A percentile compares a stretch with the other conserved stretches of the same genome.
Evolutionary conservation across 1,140 invertebrate genomes (phyloP).

Genomic region (Drosophila albomicans): DNA sequence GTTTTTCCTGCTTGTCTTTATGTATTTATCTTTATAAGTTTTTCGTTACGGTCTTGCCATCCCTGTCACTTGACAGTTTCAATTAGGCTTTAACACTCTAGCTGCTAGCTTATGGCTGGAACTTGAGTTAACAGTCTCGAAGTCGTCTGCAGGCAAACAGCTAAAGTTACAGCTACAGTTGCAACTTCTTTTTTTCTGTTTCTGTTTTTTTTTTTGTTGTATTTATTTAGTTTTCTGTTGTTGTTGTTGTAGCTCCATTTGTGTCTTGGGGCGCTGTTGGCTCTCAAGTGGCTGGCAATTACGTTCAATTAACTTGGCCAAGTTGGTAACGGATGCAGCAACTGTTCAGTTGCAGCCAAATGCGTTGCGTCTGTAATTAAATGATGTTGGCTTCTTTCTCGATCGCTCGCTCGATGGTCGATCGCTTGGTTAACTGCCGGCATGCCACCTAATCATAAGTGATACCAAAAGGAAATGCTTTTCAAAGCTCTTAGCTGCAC

Average conservation of each 20-base stretch:
- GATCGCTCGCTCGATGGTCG: not conserved
- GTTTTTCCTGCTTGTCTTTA: not conserved
- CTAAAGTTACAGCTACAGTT: conserved; percentile 8
- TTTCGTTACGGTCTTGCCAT: conserved; percentile 33
- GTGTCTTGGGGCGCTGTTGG: conserved; percentile 46
- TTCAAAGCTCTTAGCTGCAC: conserved; percentile 47
- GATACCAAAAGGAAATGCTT: conserved; percentile 81
- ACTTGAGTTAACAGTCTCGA: not conserved
- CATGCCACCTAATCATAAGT: conserved; percentile 82
- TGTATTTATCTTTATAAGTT: conserved; percentile 3
- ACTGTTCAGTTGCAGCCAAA: conserved; percentile 46
- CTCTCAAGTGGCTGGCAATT: conserved; percentile 81
- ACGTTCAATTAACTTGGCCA: conserved; percentile 81
- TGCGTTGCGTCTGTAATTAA: conserved; percentile 70
- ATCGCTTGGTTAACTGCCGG: conserved; percentile 68
- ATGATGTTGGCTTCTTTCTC: conserved; percentile 55
- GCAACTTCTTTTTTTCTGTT: not conserved
- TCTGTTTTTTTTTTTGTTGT: no score
- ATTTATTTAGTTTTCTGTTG: not conserved
- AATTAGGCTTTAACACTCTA: conserved; percentile 79
- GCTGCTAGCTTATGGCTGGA: conserved; percentile 25
- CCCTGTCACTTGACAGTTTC: conserved; percentile 71
- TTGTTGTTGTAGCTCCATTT: conserved; percentile 29
- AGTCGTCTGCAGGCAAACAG: not conserved
- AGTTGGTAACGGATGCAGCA: conserved; percentile 77